Base-by-base conservation (phyloP, 2,797 vertebrate genomes). In the Enteromius trimaculatus region DNA sequence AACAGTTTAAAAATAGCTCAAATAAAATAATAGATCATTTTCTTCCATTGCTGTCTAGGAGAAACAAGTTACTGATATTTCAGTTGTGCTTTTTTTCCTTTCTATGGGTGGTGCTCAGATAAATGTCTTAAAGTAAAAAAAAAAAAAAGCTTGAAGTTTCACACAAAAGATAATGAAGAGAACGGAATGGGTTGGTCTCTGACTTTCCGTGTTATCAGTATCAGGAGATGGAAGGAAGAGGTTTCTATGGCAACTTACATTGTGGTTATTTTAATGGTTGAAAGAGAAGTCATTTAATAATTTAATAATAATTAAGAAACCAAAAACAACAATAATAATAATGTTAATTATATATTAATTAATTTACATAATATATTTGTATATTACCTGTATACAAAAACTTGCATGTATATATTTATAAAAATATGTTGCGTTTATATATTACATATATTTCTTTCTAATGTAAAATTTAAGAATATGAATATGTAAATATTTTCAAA, bases 241-340 rank as follows among this genome's bases (percentile, higher is more conserved):
- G 77, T 92, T 89, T 91, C 90, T 91, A 93, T 80, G 90, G 91
- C 89, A 90, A 92, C 90, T 76, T 90, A 87, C 66, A 49, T 88
- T 89, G 88, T 86, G 90, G 90, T 90, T 90, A 91, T 47, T 47
- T 47, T 47, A 47, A 4, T 47, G 44, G 13, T 42, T 42, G 42
- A 34, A 31, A 19, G 62, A 64, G 6, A 31, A 64, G 11, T 60
- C 58, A 14, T 26, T 14, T 62, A 62, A 31, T 31, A 31, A 31
- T 31, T 31, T 3, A 31, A 31, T 31, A 31, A 29, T 13, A 62
- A 29, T 62, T 26, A 6, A 62, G 58, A 62, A 62, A 26, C 26
- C 0, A 4, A 19, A 53, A 55, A 10, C 21, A n/a, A 2, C 1
- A 9, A 10, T n/a, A 55, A n/a, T 3, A 26, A 58, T 23, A 58